phyloP scores from a whole-genome alignment of 2,797 vertebrate species.

The Anomalospiza imberbis region DNA sequence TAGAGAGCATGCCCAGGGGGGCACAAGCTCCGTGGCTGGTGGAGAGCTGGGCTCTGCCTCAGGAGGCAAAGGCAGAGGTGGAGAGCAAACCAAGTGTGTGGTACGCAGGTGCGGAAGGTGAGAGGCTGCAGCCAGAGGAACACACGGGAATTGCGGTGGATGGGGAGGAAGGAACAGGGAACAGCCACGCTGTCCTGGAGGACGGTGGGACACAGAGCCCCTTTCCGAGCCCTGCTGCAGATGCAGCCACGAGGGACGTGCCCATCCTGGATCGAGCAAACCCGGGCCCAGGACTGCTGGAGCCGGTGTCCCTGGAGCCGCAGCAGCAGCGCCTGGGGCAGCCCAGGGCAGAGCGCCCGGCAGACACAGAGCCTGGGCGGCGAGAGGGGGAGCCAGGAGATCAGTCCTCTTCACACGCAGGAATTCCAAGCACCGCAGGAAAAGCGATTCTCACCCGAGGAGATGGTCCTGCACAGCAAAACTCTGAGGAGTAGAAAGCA shows the following conservation, averaged over 20 bases:
- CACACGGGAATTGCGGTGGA: not conserved
- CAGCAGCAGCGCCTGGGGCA: not conserved
- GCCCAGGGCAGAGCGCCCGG: fast-evolving
- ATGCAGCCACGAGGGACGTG: not conserved
- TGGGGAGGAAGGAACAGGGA: not conserved
- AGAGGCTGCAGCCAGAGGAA: not conserved
- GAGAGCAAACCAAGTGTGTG: not conserved
- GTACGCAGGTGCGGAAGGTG: not conserved
- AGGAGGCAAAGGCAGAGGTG: not conserved
- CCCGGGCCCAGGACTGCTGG: not conserved
- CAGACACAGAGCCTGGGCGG: not conserved
- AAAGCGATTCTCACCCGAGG: not conserved
- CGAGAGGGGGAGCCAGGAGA: not conserved
- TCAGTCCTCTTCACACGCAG: not conserved
- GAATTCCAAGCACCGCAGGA: not conserved
- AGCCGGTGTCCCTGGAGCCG: not conserved
- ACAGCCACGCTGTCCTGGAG: fast-evolving
- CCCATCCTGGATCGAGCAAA: not conserved
- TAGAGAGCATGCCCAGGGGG: not conserved
- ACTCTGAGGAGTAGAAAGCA: constrained; percentile 26
- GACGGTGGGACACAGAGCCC: not conserved
- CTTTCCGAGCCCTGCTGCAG: not conserved
- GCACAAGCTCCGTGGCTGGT: constrained; percentile 3
- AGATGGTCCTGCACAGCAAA: not conserved
- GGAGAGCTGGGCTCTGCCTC: not conserved